A percentile compares a stretch with the other conserved stretches of the same genome.
These are phyloP conservation scores for Beroe ovata DNA, from an alignment of 37 sponge, comb jelly and placozoan genomes.

Conservation along the genomic window DNA sequence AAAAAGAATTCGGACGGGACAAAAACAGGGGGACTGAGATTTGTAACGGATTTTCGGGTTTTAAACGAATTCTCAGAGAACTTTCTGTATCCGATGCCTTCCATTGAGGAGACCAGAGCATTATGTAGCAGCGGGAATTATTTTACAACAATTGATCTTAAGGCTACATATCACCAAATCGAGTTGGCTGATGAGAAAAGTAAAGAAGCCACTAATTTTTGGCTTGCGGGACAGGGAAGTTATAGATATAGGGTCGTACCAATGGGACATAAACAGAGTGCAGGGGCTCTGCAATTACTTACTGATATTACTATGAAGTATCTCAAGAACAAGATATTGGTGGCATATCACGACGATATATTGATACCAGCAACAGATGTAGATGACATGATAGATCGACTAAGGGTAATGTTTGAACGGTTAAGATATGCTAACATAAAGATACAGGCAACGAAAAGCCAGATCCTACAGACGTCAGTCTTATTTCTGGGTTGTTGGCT, in stretches of 20 bases:
- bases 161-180: background rate
- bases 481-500: background rate
- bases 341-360: background rate
- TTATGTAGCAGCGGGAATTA: background rate
- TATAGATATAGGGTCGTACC: background rate
- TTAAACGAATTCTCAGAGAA: background rate
- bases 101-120: background rate
- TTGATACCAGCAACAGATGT: background rate
- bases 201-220: background rate
- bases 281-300: background rate
- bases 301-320: background rate
- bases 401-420: conserved; percentile 8
- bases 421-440: background rate
- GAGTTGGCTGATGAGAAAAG: background rate
- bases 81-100: background rate
- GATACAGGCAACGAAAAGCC: background rate
- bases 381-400: background rate
- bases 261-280: background rate
- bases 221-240: background rate
- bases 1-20: background rate
- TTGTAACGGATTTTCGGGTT: background rate
- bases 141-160: background rate
- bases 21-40: background rate
- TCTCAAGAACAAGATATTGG: background rate
- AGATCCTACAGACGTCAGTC: background rate